phyloP scores from a whole-genome alignment of 1,140 invertebrate genomes.

The Araneus ventricosus region DNA sequence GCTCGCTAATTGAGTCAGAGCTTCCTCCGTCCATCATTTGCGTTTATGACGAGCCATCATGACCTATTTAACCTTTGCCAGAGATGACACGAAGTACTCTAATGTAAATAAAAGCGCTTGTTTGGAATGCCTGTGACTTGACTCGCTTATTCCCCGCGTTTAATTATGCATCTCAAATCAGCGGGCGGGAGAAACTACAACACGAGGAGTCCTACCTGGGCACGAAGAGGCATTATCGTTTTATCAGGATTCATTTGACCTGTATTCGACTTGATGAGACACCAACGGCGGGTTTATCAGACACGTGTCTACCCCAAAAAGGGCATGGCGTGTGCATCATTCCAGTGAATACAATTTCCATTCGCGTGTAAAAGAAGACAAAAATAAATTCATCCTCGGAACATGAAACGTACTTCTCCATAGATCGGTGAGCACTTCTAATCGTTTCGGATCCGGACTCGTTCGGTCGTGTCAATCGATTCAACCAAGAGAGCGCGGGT shows the following conservation, averaged over 20 bases:
- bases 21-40: background rate
- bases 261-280: background rate
- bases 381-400: no score
- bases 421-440: no score
- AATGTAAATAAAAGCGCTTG: background rate
- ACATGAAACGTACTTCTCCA: no score
- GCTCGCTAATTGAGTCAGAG: background rate
- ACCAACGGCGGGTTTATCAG: background rate
- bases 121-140: background rate
- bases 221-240: background rate
- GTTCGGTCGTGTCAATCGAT: no score
- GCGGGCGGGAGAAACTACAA: background rate
- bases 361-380: background rate
- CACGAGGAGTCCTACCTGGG: no score
- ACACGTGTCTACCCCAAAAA: background rate
- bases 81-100: background rate
- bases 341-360: background rate
- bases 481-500: no score
- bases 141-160: background rate
- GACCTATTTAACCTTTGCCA: conserved; percentile 10
- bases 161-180: background rate
- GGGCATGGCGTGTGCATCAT: background rate
- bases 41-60: background rate
- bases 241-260: background rate
- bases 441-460: no score